phyloP scores from a whole-genome alignment of 2,113 vertebrate species.

The Typhlomys cinereus region DNA sequence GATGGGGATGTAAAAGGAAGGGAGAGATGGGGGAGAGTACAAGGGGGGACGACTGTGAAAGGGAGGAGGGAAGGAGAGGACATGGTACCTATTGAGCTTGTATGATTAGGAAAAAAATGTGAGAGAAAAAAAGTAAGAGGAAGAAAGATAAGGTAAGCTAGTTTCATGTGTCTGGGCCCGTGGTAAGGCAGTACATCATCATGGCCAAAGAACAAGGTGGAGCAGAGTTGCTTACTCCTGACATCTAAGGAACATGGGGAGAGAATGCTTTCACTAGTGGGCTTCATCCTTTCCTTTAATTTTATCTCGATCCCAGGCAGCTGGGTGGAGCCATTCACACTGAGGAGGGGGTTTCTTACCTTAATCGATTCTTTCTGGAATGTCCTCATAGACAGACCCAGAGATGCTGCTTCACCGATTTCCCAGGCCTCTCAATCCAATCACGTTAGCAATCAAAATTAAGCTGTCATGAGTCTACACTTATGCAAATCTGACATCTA shows the following conservation, averaged over 20 bases:
- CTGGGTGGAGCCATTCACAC: neutral
- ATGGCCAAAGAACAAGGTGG: neutral
- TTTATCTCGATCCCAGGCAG: neutral
- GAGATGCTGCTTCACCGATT: neutral
- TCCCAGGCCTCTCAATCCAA: neutral
- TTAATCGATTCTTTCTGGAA: neutral
- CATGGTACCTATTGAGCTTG: no score
- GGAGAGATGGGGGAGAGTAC: no score
- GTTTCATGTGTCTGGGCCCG: neutral
- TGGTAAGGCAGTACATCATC: neutral
- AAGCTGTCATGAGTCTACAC: neutral
- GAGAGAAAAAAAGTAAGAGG: no score
- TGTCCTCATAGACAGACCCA: neutral
- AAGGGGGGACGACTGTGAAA: no score
- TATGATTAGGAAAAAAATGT: no score
- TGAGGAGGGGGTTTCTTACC: neutral
- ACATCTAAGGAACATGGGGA: no score
- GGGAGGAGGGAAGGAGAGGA: no score
- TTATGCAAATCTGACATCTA: neutral
- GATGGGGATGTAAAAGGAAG: no score
- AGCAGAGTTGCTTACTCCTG: neutral
- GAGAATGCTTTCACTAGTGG: neutral
- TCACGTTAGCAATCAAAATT: neutral
- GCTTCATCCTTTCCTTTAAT: neutral
- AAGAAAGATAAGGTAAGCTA: no score